A percentile compares a stretch with the other conserved stretches of the same genome.
Conservation (phyloP, 2,113 vertebrate genomes). For the Acrocephalus arundinaceus region DNA sequence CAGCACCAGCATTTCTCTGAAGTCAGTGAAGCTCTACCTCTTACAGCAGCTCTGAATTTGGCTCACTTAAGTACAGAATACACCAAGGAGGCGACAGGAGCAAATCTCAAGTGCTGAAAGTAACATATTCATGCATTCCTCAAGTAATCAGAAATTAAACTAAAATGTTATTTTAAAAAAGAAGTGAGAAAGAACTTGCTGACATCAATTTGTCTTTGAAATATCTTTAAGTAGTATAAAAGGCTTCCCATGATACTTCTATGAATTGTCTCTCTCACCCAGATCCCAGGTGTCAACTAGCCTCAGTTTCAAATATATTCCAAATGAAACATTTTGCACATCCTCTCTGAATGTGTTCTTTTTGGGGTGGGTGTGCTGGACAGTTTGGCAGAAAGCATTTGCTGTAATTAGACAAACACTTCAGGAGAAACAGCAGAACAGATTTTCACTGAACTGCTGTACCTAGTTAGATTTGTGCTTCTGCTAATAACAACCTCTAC, state of each 20-base stretch:
- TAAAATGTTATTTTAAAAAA: constrained; percentile 5
- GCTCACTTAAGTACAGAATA: not conserved
- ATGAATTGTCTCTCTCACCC: not conserved
- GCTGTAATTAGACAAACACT: constrained; percentile 56
- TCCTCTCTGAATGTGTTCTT: not conserved
- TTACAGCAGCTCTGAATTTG: not conserved
- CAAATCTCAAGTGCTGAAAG: constrained; percentile 23
- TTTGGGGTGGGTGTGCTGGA: not conserved
- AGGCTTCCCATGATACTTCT: constrained; percentile 5
- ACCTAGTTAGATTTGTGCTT: not conserved
- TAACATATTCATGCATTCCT: not conserved
- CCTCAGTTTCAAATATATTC: not conserved
- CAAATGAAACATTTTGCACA: not conserved
- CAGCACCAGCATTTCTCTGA: not conserved
- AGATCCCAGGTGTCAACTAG: not conserved
- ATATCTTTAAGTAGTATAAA: constrained; percentile 23
- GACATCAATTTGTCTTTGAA: constrained; percentile 23
- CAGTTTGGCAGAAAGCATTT: constrained; percentile 21
- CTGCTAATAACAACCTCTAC: constrained; percentile 23
- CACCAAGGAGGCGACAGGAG: not conserved
- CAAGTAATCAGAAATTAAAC: constrained; percentile 40
- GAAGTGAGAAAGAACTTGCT: constrained; percentile 33
- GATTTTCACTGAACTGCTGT: not conserved
- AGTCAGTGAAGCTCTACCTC: not conserved
- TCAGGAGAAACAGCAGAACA: not conserved